Evolutionary conservation across 2,797 vertebrate genomes (phyloP).

Genomic region (Oreonectes daqikongensis): DNA sequence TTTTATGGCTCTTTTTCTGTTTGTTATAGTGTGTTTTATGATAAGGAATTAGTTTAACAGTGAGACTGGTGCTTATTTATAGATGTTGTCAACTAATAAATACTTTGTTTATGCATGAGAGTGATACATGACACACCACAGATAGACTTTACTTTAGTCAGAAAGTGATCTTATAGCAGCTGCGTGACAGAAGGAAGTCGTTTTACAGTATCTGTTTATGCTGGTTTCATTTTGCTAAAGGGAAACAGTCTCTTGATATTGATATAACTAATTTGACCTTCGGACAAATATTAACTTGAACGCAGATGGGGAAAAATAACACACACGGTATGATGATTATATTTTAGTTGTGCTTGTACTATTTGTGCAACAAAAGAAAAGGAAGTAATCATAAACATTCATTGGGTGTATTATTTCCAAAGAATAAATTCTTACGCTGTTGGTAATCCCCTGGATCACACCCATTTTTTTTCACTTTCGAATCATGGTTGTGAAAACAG

Average conservation of each 20-base stretch:
- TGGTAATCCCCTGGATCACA: neutral
- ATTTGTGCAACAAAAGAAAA: neutral
- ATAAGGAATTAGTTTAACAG: neutral
- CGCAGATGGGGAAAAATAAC: too few species aligned
- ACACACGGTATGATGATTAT: too few species aligned
- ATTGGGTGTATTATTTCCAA: neutral
- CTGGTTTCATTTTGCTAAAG: neutral
- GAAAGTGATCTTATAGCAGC: neutral
- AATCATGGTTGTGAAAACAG: too few species aligned
- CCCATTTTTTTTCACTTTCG: neutral
- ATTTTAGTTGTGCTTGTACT: neutral
- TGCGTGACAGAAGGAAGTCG: neutral
- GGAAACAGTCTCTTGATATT: slow-evolving; percentile 6
- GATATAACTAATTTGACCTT: neutral
- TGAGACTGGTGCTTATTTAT: neutral
- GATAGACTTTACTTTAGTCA: neutral
- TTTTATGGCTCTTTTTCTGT: too few species aligned
- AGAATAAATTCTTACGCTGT: neutral
- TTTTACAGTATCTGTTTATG: neutral
- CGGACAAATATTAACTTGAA: too few species aligned
- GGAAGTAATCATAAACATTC: neutral
- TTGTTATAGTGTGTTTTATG: too few species aligned
- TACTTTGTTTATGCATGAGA: neutral
- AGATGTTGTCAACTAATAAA: neutral
- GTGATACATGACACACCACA: neutral